Evolutionary conservation across 2,797 vertebrate species (phyloP), one percentile per base, ranked within the genome.

Genomic region (Acanthopagrus latus): DNA sequence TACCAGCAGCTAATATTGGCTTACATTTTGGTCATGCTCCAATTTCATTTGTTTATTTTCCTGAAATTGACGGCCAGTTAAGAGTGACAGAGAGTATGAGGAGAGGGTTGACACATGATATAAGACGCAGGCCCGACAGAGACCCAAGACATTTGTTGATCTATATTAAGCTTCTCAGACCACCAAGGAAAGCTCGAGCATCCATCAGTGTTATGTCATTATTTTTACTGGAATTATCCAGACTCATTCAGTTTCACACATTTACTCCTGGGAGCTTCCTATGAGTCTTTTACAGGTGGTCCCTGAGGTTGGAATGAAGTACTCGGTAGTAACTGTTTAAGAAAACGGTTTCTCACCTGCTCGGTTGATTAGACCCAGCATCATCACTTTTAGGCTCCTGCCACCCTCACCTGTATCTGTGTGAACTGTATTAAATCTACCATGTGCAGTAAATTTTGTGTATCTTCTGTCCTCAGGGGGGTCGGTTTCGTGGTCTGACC

Each of bases 401-500:
- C 46, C 6, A 8, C 13, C 18, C 2, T 33, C 3, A 11, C 3
- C 56, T 71, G 1, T 58, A 12, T 41, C 47, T 71, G 3, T 59
- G 7, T 46, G 20, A 5, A 2, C 27, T 63, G 16, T 62, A 21
- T 54, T 17, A 11, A 18, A 56, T 17, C 2, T 7, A 17, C 11
- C 18, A n/a, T 41, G 9, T 38, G 2, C 46, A 54, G 2, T 74
- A 4, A 86, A 59, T 25, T 56, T 9, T 69, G 1, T 67, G 2
- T 55, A 1, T 77, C 16, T 76, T 21, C 29, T 72, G 60, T 52
- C 46, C 2, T 60, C 81, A 95, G 98, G 93, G 91, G 27, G 92
- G 96, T 38, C 96, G 95, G 43, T 96, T 97, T 64, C 93, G 93
- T 50, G 97, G 96, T 60, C 90, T 96, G 78, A 93, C 95, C 33